phyloP scores from a whole-genome alignment of 2,888 invertebrate genomes.

The Neocrepidodera transversa region DNA sequence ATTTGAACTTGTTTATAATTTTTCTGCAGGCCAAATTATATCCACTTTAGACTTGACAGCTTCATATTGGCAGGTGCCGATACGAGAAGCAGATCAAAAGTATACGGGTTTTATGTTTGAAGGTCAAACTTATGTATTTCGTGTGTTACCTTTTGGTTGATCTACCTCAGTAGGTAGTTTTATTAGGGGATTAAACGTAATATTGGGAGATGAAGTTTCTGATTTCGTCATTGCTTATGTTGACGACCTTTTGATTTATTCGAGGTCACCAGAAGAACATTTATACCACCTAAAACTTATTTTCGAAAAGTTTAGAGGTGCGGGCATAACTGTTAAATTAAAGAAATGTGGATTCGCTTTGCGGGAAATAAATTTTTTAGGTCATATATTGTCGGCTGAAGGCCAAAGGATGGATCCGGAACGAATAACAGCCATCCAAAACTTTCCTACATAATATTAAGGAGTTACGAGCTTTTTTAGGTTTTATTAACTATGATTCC shows the following conservation, averaged over 20 bases:
- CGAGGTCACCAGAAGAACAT: not conserved
- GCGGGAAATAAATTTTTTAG: slow-evolving; percentile 19
- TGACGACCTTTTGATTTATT: not conserved
- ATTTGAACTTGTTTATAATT: slow-evolving; percentile 16
- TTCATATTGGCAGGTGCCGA: slow-evolving; percentile 36
- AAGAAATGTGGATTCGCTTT: slow-evolving; percentile 35
- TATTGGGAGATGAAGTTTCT: not conserved
- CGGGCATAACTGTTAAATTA: slow-evolving; percentile 20
- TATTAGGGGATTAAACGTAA: not conserved
- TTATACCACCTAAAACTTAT: slow-evolving; percentile 3
- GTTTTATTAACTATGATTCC: slow-evolving; percentile 13
- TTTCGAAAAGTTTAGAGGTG: slow-evolving; percentile 6
- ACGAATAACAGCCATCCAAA: slow-evolving; percentile 7
- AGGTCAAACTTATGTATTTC: slow-evolving; percentile 29
- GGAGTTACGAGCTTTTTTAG: slow-evolving; percentile 14
- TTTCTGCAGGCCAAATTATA: slow-evolving; percentile 17
- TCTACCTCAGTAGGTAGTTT: not conserved
- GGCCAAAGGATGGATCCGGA: slow-evolving; percentile 18
- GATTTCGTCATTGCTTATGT: not conserved
- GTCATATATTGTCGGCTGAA: slow-evolving; percentile 15
- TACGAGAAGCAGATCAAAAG: slow-evolving; percentile 21
- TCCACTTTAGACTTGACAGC: slow-evolving; percentile 30
- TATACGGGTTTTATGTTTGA: slow-evolving; percentile 37
- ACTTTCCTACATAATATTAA: slow-evolving; percentile 19
- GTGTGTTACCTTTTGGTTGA: not conserved